Conservation (phyloP, 2,888 invertebrate species). For the Hydrotaea diabolus region DNA sequence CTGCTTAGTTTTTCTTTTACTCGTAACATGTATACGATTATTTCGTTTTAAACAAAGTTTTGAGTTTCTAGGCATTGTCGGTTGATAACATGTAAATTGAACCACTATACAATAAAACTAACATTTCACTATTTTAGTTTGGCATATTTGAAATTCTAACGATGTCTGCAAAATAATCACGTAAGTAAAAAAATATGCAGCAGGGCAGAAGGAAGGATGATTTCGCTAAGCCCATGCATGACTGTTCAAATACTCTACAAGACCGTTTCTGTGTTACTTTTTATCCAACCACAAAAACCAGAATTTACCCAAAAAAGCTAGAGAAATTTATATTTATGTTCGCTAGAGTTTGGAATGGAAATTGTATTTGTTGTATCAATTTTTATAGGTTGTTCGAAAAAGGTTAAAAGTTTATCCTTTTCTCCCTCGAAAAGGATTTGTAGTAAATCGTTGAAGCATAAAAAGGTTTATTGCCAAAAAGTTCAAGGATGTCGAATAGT, state of each 20-base stretch:
- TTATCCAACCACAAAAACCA: conserved; percentile 68
- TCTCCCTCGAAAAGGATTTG: conserved; percentile 25
- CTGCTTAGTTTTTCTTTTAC: too few relatives aligned
- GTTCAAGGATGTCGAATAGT: neutral
- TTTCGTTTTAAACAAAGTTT: too few relatives aligned
- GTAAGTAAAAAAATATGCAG: too few relatives aligned
- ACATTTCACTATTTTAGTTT: too few relatives aligned
- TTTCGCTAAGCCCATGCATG: neutral
- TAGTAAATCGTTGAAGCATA: conserved; percentile 61
- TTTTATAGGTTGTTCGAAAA: conserved; percentile 10
- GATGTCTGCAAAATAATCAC: too few relatives aligned
- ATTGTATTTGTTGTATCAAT: neutral
- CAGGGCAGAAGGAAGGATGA: neutral
- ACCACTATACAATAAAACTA: too few relatives aligned
- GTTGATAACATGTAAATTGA: too few relatives aligned
- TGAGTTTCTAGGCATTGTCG: too few relatives aligned
- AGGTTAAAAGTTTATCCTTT: neutral
- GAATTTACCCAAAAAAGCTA: conserved; percentile 70
- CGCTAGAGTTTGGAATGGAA: conserved; percentile 68
- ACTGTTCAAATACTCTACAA: neutral
- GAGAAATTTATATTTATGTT: conserved; percentile 75
- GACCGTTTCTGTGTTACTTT: neutral
- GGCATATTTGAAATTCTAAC: neutral
- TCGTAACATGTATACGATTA: too few relatives aligned
- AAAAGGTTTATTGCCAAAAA: conserved; percentile 60